Conservation (phyloP, 2,113 vertebrate species). For the Coreoperca whiteheadi region DNA sequence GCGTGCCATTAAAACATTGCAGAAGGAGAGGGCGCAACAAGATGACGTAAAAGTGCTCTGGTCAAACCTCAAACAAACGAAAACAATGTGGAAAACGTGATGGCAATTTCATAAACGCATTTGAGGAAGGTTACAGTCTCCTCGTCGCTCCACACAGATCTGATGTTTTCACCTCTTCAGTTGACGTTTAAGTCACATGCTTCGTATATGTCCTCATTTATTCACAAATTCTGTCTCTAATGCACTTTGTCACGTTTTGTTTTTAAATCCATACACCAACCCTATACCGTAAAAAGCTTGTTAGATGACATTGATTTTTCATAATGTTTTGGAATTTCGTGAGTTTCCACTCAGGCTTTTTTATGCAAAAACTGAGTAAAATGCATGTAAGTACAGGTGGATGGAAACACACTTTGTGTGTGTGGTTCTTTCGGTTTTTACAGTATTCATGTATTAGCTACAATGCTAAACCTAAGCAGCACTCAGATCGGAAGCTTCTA, state of each 20-base stretch:
- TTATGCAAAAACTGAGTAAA: neutral
- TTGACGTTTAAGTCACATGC: neutral
- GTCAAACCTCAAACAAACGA: neutral
- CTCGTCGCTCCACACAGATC: too few species aligned
- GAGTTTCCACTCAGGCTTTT: neutral
- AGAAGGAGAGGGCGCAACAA: neutral
- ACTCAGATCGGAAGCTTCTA: constrained; percentile 33
- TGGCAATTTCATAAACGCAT: neutral
- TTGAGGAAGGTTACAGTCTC: neutral
- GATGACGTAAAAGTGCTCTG: neutral
- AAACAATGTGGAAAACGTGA: neutral
- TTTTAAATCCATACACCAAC: neutral
- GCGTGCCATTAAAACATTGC: neutral
- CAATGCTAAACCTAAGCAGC: neutral
- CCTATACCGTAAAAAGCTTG: neutral
- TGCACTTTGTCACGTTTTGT: neutral
- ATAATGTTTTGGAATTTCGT: neutral
- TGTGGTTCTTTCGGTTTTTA: neutral
- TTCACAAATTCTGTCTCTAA: neutral
- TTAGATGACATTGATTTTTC: neutral
- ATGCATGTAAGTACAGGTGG: neutral
- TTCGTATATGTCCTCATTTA: neutral
- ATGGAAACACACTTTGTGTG: neutral
- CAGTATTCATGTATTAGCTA: neutral
- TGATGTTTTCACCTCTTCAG: neutral